These are phyloP conservation scores for Eulithis prunata DNA, from an alignment of 2,888 invertebrate genomes.

Conservation along the genomic window DNA sequence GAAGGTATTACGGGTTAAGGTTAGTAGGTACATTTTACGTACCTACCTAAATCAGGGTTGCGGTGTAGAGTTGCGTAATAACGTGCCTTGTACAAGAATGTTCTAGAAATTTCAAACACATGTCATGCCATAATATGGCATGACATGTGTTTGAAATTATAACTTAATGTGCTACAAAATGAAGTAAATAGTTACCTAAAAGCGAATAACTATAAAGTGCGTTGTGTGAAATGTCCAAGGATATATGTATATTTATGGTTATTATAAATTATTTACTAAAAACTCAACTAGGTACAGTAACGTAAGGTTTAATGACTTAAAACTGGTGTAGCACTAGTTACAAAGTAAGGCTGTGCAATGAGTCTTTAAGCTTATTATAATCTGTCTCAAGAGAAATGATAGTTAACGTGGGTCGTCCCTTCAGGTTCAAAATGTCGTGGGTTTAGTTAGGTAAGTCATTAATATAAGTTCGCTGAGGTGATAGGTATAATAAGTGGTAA, in stretches of 20 bases:
- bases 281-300: too few relatives aligned
- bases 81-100: constrained; percentile 29
- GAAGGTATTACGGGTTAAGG: constrained; percentile 8
- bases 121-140: constrained; percentile 5
- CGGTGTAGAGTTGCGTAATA: constrained; percentile 15
- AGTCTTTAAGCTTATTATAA: constrained; percentile 28
- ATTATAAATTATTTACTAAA: too few relatives aligned
- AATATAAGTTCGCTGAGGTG: constrained; percentile 15
- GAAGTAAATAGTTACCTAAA: constrained; percentile 3
- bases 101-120: constrained; percentile 37
- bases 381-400: constrained; percentile 26
- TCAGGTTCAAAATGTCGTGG: constrained; percentile 21
- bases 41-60: constrained; percentile 8
- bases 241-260: too few relatives aligned
- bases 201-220: constrained; percentile 1
- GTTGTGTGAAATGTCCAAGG: too few relatives aligned
- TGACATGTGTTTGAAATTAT: too few relatives aligned
- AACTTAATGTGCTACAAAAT: constrained; percentile 14
- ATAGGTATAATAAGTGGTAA: not conserved
- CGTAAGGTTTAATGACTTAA: too few relatives aligned
- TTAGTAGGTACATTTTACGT: constrained; percentile 7
- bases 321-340: too few relatives aligned
- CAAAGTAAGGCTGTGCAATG: constrained; percentile 11
- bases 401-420: constrained; percentile 18
- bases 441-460: constrained; percentile 20